Evolutionary conservation across 2,113 vertebrate species (phyloP).

Genomic region (Prolemur simus): DNA sequence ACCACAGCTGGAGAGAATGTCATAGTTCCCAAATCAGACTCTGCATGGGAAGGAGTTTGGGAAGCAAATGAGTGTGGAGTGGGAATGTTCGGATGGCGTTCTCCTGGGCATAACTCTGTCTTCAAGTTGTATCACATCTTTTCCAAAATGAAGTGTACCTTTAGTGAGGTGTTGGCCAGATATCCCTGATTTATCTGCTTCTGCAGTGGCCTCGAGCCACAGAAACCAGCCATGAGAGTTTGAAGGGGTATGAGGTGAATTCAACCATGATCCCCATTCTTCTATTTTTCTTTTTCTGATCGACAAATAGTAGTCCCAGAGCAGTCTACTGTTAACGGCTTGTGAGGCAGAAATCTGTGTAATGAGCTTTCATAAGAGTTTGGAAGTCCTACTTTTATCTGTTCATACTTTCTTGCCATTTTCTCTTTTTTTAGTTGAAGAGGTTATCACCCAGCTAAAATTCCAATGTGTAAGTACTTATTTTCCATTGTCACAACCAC

Average conservation of each 20-base stretch:
- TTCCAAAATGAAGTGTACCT: background rate
- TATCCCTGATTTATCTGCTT: background rate
- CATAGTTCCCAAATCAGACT: background rate
- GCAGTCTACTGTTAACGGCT: accelerated
- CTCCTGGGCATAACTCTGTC: background rate
- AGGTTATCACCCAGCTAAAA: background rate
- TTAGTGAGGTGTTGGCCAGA: background rate
- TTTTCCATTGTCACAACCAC: background rate
- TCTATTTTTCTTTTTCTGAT: background rate
- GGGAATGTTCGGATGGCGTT: background rate
- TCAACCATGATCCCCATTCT: background rate
- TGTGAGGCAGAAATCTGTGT: background rate
- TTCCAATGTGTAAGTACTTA: background rate
- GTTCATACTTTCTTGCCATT: background rate
- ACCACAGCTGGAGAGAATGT: background rate
- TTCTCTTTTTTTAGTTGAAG: background rate
- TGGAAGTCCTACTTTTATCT: background rate
- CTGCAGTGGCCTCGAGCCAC: background rate
- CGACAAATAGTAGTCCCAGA: background rate
- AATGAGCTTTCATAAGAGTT: background rate
- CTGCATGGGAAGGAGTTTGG: background rate
- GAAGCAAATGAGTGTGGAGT: accelerated
- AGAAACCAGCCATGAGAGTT: background rate
- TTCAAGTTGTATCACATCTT: background rate
- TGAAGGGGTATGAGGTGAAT: background rate